Base-by-base conservation (phyloP, 2,797 vertebrate genomes). In the Cetoscarus ocellatus region DNA sequence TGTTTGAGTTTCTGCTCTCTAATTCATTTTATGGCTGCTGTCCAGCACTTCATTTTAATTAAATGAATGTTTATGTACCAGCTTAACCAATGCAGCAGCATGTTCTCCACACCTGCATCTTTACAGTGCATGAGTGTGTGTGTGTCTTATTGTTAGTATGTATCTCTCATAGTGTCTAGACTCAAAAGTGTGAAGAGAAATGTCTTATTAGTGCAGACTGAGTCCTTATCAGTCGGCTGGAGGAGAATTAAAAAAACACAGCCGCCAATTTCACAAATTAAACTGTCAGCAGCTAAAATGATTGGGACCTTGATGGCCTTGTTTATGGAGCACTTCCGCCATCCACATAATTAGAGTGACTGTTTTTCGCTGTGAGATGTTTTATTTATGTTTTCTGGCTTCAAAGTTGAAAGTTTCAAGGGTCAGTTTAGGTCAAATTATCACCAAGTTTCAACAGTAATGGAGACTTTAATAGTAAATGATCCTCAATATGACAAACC, bases 251-350 rank as follows among this genome's bases (percentile, higher is more conserved):
- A 48, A 59, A 27, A 84, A 79, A 71, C 48, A 60, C 58, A 64
- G 73, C 67, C 50, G 73, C 54, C 75, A 79, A 77, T 85, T 81
- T 80, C 59, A 73, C 56, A 87, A 86, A 86, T 87, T 57, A 84
- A 88, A 82, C 63, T 84, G 80, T 86, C 77, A 72, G 47, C 54
- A 47, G 57, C 58, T 67, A 60, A 73, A 86, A 75, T 77, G 73
- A 85, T 75, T 79, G 73, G 63, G 69, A 61, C 38, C 52, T 69
- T 77, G 67, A 79, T 78, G 70, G 73, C 70, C 69, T 77, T 72
- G 19, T 82, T 69, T 56, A 45, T 70, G 67, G 45, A 9, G 3
- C 15, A 8, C 45, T 59, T 66, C 76, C 50, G 56, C 35, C 72
- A 60, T 71, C 70, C 50, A 55, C 58, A 14, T 75, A 77, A 83